phyloP scores from a whole-genome alignment of 1,140 invertebrate genomes.

The Drosophila bifasciata region DNA sequence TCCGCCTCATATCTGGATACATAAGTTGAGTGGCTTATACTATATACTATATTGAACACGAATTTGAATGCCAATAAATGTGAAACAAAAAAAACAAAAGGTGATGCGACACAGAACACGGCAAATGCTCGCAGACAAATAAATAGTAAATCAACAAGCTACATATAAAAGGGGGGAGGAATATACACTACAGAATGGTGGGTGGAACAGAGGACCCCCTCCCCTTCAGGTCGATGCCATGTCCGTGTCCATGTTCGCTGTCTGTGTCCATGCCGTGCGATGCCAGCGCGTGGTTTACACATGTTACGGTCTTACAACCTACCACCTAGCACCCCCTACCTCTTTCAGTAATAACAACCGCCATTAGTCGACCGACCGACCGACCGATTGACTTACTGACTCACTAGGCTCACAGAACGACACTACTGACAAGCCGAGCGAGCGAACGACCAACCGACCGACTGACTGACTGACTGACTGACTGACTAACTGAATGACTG shows the following conservation, averaged over 20 bases:
- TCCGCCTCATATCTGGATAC: too few relatives aligned
- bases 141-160: slow-evolving; percentile 54
- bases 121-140: slow-evolving; percentile 53
- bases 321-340: too few relatives aligned
- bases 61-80: slow-evolving; percentile 8
- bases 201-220: background rate
- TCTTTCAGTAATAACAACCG: slow-evolving; percentile 54
- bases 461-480: slow-evolving; percentile 9
- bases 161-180: slow-evolving; percentile 16
- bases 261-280: slow-evolving; percentile 56
- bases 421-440: slow-evolving; percentile 13
- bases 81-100: slow-evolving; percentile 11
- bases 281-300: slow-evolving; percentile 73
- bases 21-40: too few relatives aligned
- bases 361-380: slow-evolving; percentile 50
- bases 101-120: slow-evolving; percentile 13
- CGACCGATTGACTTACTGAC: slow-evolving; percentile 14
- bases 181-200: background rate
- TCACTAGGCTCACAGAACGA: too few relatives aligned
- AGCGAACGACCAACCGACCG: too few relatives aligned
- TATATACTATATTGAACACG: too few relatives aligned
- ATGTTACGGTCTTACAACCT: slow-evolving; percentile 52
- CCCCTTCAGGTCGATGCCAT: slow-evolving; percentile 40
- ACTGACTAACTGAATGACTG: slow-evolving; percentile 20
- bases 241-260: slow-evolving; percentile 11